Conservation (phyloP, 2,797 vertebrate species). For the Smutsia gigantea region DNA sequence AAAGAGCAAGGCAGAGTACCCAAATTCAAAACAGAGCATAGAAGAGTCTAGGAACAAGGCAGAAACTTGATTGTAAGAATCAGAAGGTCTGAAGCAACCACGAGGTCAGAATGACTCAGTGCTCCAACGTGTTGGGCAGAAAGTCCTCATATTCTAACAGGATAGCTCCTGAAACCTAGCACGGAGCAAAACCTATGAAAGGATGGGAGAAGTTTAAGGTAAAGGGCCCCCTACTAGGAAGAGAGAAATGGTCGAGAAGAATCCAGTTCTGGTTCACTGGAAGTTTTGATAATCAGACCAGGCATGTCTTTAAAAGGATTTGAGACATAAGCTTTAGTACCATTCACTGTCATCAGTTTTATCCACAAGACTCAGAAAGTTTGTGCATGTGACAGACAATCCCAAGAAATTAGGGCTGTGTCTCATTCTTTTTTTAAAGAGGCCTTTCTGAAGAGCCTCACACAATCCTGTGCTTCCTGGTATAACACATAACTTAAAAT, state of each 20-base stretch:
- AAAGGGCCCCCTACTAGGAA: background rate
- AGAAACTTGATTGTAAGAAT: background rate
- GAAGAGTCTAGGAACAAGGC: background rate
- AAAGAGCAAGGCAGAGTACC: background rate
- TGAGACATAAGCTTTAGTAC: background rate
- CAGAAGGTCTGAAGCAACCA: background rate
- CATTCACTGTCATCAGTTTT: background rate
- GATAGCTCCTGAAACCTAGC: background rate
- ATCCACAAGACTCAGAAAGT: background rate
- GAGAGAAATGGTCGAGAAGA: slow-evolving; percentile 21
- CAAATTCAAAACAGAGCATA: background rate
- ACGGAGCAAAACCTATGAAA: background rate
- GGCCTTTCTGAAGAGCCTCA: background rate
- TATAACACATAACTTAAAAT: background rate
- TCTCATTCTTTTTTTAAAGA: background rate
- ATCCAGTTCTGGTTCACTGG: background rate
- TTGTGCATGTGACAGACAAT: background rate
- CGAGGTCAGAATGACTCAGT: background rate
- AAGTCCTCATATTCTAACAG: background rate
- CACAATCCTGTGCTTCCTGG: background rate
- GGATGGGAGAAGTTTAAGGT: background rate
- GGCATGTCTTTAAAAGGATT: background rate
- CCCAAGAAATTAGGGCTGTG: background rate
- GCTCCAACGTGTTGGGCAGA: background rate
- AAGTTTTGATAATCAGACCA: background rate